Evolutionary conservation across 2,797 vertebrate genomes (phyloP).

Genomic region (Trachops cirrhosus): DNA sequence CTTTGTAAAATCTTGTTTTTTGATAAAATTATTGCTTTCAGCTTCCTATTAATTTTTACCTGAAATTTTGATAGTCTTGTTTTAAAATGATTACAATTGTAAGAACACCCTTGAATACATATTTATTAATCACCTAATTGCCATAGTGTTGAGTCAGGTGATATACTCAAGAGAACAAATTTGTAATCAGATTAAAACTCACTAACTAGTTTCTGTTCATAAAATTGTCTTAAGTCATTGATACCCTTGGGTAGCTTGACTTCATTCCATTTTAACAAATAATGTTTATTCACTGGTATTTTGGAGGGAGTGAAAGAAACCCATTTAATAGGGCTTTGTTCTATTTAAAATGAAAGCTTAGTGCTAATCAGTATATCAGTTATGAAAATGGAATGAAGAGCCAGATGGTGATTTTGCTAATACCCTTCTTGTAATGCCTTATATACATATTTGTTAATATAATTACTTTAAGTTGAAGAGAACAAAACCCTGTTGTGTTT

Average conservation of each 20-base stretch:
- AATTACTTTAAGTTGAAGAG: not conserved
- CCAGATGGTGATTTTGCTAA: not conserved
- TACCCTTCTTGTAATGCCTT: not conserved
- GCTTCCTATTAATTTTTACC: not conserved
- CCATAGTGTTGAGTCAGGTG: not conserved
- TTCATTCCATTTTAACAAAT: conserved; percentile 4
- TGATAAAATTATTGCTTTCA: not conserved
- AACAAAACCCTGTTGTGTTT: not conserved
- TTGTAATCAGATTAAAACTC: not conserved
- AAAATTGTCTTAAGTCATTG: not conserved
- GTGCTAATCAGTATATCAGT: not conserved
- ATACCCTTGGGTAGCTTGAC: not conserved
- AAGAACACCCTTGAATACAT: not conserved
- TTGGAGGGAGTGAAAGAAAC: not conserved
- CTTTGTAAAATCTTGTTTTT: not conserved
- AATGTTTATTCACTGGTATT: not conserved
- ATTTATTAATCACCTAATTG: conserved; percentile 1
- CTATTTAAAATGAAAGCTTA: not conserved
- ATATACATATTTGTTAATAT: not conserved
- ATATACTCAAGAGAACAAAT: not conserved
- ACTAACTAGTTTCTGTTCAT: not conserved
- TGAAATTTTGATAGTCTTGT: not conserved
- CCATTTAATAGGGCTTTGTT: not conserved
- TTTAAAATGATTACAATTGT: conserved; percentile 14
- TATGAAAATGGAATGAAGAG: not conserved